Evolutionary conservation across 2,888 invertebrate genomes (phyloP), one percentile per base, ranked within the genome.

Genomic region (Phania funesta): DNA sequence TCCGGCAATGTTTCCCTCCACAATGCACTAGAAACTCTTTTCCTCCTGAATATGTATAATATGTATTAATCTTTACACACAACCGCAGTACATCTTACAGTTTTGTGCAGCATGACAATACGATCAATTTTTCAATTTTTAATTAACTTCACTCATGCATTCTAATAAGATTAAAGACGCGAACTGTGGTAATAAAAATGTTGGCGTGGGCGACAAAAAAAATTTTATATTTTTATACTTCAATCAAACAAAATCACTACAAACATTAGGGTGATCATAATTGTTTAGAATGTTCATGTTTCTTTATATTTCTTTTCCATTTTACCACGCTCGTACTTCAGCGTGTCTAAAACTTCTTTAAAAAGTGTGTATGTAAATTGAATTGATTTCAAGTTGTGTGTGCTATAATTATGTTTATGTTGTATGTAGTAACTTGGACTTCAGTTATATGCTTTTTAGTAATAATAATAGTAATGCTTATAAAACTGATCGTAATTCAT

Each of bases 121-220:
- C n/a, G n/a, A n/a, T n/a, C n/a, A 29, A 29, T 7, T 54, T 80
- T 76, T 71, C 80, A 80, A 76, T 71, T 71, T 80, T 76, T 54
- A 80, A 76, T 80, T 71, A 76, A 76, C 80, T 62, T 65, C 65
- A 67, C 38, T 76, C 71, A 76, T 52, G 71, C 65, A 71, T 80
- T 80, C 41, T 52, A 71, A 71, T 71, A 65, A 26, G 65, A 71
- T 80, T 76, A 76, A 52, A 48, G 54, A 46, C 52, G 13, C 65
- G 52, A 80, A 71, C n/a, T 74, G 32, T 64, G n/a, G n/a, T n/a
- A n/a, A 38, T 52, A 56, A 64, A 64, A 74, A 22, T 9, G 22
- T 35, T 64, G 16, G 67, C 22, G 76, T 76, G 58, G 76, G 76
- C 35, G 48, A 6, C 32, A 26, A 16, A 67, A 56, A 65, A 76